Evolutionary conservation across 2,797 vertebrate genomes (phyloP).

Genomic region (Leucoraja ocellata): DNA sequence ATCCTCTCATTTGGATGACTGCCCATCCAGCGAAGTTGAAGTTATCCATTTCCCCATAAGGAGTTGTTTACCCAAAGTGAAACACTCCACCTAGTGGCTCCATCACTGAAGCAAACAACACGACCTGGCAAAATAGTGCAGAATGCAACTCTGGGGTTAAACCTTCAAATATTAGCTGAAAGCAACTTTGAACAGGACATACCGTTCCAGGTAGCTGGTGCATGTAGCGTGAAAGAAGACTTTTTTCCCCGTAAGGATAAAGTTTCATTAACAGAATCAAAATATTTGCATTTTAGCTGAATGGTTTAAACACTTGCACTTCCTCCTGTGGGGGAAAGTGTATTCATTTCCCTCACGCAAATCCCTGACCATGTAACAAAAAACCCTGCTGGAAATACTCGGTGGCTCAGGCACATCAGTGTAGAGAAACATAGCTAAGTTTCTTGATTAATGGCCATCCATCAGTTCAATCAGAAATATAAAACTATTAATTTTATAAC

Average conservation of each 20-base stretch:
- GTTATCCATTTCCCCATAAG: neutral
- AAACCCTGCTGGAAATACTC: neutral
- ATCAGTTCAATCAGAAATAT: neutral
- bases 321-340: neutral
- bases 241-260: neutral
- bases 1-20: neutral
- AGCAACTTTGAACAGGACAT: neutral
- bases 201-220: neutral
- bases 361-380: neutral
- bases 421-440: no score
- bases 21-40: neutral
- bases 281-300: neutral
- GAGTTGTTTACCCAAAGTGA: neutral
- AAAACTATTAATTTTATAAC: neutral
- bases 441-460: no score
- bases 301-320: neutral
- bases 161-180: neutral
- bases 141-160: neutral
- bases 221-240: neutral
- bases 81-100: slow-evolving; percentile 20
- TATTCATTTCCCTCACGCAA: neutral
- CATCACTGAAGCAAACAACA: neutral
- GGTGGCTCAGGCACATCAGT: no score
- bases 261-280: neutral
- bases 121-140: neutral